Conservation (phyloP, 53 echinoderm and acorn worm genomes). For the Apostichopus leukothele region DNA sequence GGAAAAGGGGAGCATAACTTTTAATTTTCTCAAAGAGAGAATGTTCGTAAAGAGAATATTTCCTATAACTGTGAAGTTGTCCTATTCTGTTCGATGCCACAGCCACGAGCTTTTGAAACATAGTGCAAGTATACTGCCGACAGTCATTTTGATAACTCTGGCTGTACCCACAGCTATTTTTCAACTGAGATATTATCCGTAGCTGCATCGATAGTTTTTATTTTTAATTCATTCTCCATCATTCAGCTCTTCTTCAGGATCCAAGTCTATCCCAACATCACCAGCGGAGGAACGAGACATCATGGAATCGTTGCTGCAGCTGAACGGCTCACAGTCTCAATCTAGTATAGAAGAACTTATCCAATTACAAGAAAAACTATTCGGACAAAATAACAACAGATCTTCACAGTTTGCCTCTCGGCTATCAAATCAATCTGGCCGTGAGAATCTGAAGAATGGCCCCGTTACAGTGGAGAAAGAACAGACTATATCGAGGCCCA, state of each 20-base stretch:
- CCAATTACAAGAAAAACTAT: constrained; percentile 76
- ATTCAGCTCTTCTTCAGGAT: constrained; percentile 25
- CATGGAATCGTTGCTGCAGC: constrained; percentile 63
- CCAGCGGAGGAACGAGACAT: constrained; percentile 62
- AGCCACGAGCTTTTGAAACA: too few species aligned
- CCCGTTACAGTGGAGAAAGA: constrained; percentile 26
- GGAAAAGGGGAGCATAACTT: too few species aligned
- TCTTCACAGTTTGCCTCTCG: neutral
- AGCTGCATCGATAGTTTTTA: too few species aligned
- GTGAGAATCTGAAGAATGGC: neutral
- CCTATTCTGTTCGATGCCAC: too few species aligned
- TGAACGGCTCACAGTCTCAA: constrained; percentile 57
- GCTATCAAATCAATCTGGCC: neutral
- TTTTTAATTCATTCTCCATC: neutral
- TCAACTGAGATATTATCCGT: too few species aligned
- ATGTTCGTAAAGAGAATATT: too few species aligned
- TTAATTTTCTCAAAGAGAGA: too few species aligned
- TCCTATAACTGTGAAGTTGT: too few species aligned
- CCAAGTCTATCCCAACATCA: constrained; percentile 56
- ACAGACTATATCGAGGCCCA: constrained; percentile 1
- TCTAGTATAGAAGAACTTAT: constrained; percentile 79
- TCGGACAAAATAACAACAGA: constrained; percentile 59
- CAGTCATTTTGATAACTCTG: too few species aligned
- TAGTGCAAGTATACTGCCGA: too few species aligned
- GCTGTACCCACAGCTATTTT: too few species aligned